Base-by-base conservation (phyloP, 2,888 invertebrate genomes). In the Hyalella azteca region DNA sequence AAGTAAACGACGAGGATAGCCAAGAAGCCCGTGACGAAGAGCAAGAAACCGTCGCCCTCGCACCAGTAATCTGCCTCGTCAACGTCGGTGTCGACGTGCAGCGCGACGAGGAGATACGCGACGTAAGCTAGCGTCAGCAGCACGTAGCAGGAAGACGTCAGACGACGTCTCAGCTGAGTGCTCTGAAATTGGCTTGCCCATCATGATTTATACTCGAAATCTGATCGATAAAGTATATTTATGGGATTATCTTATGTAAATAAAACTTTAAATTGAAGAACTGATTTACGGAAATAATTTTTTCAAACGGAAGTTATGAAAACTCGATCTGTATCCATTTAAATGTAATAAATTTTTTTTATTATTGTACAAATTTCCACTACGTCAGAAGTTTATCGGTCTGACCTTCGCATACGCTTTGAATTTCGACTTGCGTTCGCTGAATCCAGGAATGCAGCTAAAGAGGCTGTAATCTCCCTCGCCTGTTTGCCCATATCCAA, bases 31-130 rank as follows among this genome's bases (percentile, higher is more conserved):
- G 92, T 88, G 0, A 94, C 86, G 0, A 94, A 89, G 39, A 93
- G 88, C 0, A 94, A 88, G 87, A 94, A 91, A 54, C 94, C 94
- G 85, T 93, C 92, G 0, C 94, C 94, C 77, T 90, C 87, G 86
- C 94, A 94, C 86, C 87, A 88, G 48, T 86, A 81, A 29, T 60
- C 39, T 2, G 26, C 40, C 11, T 78, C 36, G 77, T 81, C 76
- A 11, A 13, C 26, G 13, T 19, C 26, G 7, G 73, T 15, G 15
- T 15, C 73, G n/a, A 73, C n/a, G n/a, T 3, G 9, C 73, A 73
- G 19, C 13, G 40, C 73, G 7, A n/a, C 40, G 3, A 36, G n/a
- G 39, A 73, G 39, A 29, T 36, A 73, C 15, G 22, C 73, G 9
- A 22, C 73, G 39, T 73, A 73, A n/a, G 22, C 36, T 3, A 73